These are phyloP conservation scores for Chaenocephalus aceratus DNA, from an alignment of 2,113 vertebrate genomes.

Conservation along the genomic window DNA sequence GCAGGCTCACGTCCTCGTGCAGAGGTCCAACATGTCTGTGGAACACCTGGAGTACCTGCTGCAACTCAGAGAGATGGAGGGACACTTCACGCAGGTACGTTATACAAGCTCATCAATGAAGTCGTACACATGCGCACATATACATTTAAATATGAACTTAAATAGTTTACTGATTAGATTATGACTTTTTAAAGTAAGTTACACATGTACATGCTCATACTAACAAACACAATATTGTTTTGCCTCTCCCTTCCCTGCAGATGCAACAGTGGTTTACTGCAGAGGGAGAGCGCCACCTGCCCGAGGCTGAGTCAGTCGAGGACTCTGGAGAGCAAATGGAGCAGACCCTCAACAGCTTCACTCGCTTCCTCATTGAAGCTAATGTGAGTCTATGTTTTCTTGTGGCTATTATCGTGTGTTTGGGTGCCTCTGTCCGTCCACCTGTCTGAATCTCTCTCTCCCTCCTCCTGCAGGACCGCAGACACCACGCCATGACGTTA, in stretches of 20 bases:
- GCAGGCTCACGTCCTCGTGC: conserved; percentile 89
- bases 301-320: conserved; percentile 79
- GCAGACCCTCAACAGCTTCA: conserved; percentile 79
- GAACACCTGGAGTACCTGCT: conserved; percentile 87
- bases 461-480: conserved; percentile 82
- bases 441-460: conserved; percentile 18
- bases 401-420: background rate
- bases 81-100: conserved; percentile 87
- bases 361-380: conserved; percentile 88
- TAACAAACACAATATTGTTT: background rate
- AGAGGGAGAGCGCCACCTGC: conserved; percentile 85
- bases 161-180: background rate
- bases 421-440: background rate
- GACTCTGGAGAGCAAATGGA: conserved; percentile 79
- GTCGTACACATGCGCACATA: background rate
- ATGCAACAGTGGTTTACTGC: conserved; percentile 89
- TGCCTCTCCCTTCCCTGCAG: conserved; percentile 70
- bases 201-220: background rate
- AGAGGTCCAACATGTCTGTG: conserved; percentile 89
- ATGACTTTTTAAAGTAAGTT: background rate
- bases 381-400: conserved; percentile 79
- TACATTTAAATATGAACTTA: background rate
- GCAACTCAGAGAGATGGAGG: conserved; percentile 85
- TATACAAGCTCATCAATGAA: no score
- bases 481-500: conserved; percentile 83